Evolutionary conservation across 2,888 invertebrate genomes (phyloP), one percentile per base, ranked within the genome.

Genomic region (Artemia sinica): DNA sequence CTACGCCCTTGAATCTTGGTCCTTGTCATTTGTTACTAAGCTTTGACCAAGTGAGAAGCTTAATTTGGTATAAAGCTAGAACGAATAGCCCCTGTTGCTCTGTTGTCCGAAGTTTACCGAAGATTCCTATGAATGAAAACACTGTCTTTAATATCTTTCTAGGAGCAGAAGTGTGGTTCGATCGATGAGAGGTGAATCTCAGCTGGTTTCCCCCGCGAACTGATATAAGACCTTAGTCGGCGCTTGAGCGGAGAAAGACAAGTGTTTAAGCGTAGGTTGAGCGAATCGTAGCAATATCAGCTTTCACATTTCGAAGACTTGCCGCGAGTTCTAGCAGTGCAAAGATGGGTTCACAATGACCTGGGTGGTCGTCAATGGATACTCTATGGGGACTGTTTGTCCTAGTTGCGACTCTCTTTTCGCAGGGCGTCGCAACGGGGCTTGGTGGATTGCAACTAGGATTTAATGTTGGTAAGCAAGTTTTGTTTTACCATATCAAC

Each of bases 311-410:
- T 58, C 14, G 10, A 18, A 28, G 63, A 58, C 10, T 58, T 18
- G 14, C 14, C n/a, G 63, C 63, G n/a, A 9, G 63, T 58, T 58
- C 9, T 18, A 58, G 63, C 63, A 58, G 63, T 58, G 63, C 28
- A 28, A 28, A 58, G 63, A 58, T 58, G 63, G 63, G 63, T 28
- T 58, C 63, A 58, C 63, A 58, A 58, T 58, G 63, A 58, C 63
- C 63, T 58, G 63, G 63, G 8, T 8, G 63, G 63, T 28, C 28
- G 63, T 58, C 63, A 58, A 58, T 58, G 63, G 63, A 58, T 58
- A 58, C 63, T 58, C 63, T 58, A 58, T 58, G 63, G 63, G 63
- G 63, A n/a, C 63, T 58, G 63, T 18, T 58, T 58, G 63, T 58
- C 63, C 63, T 58, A 28, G 63, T 58, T 58, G 9, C 63, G 63